Evolutionary conservation across 2,888 invertebrate species (phyloP).

Genomic region (Unio delphinus): DNA sequence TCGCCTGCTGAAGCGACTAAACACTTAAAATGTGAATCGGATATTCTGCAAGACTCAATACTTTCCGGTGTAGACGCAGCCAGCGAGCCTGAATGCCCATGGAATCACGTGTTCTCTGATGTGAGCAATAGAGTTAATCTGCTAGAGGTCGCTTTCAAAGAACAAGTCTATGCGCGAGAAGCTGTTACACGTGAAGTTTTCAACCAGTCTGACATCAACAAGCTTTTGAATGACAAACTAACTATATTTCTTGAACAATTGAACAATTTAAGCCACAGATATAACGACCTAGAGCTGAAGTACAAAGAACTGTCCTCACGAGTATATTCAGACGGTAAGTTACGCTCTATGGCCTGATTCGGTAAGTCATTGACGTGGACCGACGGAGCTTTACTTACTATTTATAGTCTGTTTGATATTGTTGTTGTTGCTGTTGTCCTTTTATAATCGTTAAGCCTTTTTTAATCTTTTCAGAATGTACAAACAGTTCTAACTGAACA

Average conservation of each 20-base stretch:
- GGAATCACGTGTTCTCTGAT: slow-evolving; percentile 47
- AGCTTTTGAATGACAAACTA: slow-evolving; percentile 41
- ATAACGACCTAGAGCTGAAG: slow-evolving; percentile 29
- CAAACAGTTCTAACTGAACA: too few relatives aligned
- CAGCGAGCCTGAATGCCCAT: slow-evolving; percentile 26
- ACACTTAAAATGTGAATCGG: too few relatives aligned
- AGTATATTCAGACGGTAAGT: slow-evolving; percentile 30
- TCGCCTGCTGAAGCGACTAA: too few relatives aligned
- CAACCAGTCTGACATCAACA: slow-evolving; percentile 52
- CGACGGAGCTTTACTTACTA: too few relatives aligned
- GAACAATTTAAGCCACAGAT: slow-evolving; percentile 39
- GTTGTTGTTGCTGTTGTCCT: too few relatives aligned
- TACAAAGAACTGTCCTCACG: slow-evolving; percentile 18
- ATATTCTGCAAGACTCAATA: too few relatives aligned
- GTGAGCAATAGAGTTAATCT: slow-evolving; percentile 53
- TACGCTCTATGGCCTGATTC: not conserved
- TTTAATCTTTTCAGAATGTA: too few relatives aligned
- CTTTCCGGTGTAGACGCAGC: slow-evolving; percentile 8
- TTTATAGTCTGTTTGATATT: too few relatives aligned
- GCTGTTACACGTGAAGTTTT: slow-evolving; percentile 53
- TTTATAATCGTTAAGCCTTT: too few relatives aligned
- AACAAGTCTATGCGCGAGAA: slow-evolving; percentile 56
- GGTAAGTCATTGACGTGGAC: not conserved
- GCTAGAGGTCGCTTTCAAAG: slow-evolving; percentile 60
- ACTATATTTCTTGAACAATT: slow-evolving; percentile 39